Conservation (phyloP, 2,888 invertebrate genomes). For the Epirrita christyi region DNA sequence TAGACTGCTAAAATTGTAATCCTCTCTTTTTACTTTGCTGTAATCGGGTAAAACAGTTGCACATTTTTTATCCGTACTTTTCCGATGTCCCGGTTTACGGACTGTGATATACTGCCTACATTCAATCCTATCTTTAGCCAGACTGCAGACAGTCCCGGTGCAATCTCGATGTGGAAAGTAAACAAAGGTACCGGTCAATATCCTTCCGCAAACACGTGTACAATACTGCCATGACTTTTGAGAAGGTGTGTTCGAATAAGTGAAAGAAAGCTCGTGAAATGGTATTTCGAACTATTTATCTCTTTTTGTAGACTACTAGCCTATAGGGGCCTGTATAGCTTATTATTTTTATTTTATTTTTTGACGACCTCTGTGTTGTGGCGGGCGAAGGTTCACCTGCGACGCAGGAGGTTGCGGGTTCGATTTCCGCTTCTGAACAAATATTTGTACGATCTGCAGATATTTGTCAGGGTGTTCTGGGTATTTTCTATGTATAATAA, state of each 20-base stretch:
- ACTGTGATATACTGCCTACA: conserved; percentile 4
- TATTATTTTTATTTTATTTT: too few species aligned
- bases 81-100: not conserved
- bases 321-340: too few species aligned
- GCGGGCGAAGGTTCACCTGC: too few species aligned
- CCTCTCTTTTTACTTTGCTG: too few species aligned
- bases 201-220: conserved; percentile 65
- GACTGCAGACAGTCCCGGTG: conserved; percentile 51
- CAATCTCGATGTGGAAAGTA: conserved; percentile 55
- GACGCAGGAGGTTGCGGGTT: too few species aligned
- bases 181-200: conserved; percentile 78
- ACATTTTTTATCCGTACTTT: conserved; percentile 1
- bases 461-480: too few species aligned
- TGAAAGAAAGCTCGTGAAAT: not conserved
- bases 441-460: too few species aligned
- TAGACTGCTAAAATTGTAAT: too few species aligned
- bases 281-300: not conserved
- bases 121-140: conserved; percentile 64
- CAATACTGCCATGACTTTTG: not conserved
- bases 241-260: conserved; percentile 5
- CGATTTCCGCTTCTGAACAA: too few species aligned
- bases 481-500: too few species aligned
- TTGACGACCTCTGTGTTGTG: too few species aligned
- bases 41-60: too few species aligned
- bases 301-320: not conserved